These are phyloP conservation scores for Scaptomyza reducta DNA, from an alignment of 2,888 invertebrate species.

Conservation along the genomic window DNA sequence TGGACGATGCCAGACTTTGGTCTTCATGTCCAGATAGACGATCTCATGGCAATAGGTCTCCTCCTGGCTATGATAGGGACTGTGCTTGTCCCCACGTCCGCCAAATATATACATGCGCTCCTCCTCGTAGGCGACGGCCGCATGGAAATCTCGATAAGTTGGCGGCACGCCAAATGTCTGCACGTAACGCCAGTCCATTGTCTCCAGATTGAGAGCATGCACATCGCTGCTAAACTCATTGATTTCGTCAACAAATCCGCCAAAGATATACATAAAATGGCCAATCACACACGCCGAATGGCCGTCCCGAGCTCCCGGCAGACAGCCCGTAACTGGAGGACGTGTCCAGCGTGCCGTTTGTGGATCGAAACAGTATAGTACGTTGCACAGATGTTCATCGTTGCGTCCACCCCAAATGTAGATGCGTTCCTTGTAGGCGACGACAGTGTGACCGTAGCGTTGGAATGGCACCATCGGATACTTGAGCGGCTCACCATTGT, in stretches of 20 bases:
- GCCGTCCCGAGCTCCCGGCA: slow-evolving; percentile 94
- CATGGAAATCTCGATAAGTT: slow-evolving; percentile 93
- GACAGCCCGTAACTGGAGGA: slow-evolving; percentile 87
- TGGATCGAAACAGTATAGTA: slow-evolving; percentile 92
- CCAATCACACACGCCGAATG: slow-evolving; percentile 94
- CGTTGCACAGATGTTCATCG: slow-evolving; percentile 90
- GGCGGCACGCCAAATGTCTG: slow-evolving; percentile 88
- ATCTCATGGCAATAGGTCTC: slow-evolving; percentile 92
- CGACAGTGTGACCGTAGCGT: slow-evolving; percentile 95
- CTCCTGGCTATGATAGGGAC: slow-evolving; percentile 87
- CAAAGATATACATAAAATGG: slow-evolving; percentile 94
- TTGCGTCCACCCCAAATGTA: slow-evolving; percentile 97
- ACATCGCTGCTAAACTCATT: slow-evolving; percentile 92
- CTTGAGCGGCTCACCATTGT: slow-evolving; percentile 83
- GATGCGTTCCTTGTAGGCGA: slow-evolving; percentile 89
- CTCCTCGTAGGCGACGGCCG: slow-evolving; percentile 89
- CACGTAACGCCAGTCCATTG: slow-evolving; percentile 89
- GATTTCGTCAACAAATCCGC: slow-evolving; percentile 94
- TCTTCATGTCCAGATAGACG: slow-evolving; percentile 89
- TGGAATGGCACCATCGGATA: slow-evolving; percentile 89
- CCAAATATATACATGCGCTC: slow-evolving; percentile 95
- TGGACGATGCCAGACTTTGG: slow-evolving; percentile 88
- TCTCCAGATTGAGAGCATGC: slow-evolving; percentile 89
- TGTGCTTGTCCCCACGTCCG: slow-evolving; percentile 91
- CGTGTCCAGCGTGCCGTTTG: slow-evolving; percentile 88